Base-by-base conservation (phyloP, 2,113 vertebrate species). In the Ptychochromis oligacanthus region DNA sequence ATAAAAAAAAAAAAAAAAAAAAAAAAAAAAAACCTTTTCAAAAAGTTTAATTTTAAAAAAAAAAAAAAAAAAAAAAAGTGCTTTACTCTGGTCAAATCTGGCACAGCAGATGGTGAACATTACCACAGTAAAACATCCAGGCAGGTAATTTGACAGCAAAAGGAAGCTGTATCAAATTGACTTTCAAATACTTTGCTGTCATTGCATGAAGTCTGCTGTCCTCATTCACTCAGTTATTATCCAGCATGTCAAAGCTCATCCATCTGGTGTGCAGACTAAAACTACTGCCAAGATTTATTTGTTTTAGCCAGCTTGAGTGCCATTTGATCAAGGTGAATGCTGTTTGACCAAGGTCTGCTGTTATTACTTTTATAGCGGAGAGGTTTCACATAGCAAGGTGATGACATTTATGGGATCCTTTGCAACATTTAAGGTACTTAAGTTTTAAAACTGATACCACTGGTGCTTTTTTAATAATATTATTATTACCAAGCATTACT, bases 131-230 rank as follows among this genome's bases (percentile, higher is more conserved):
- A 83, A 85, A 85, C 81, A 22, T 6, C 20, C 79, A 13, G 80
- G 84, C 87, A 87, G 87, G 82, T 90, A 18, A 87, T 84, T 28
- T 82, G 85, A 89, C 88, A 83, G 74, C 7, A 7, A 83, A 24
- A 82, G 43, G 61, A 80, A 83, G 26, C 20, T 15, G 46, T 4
- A 31, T 79, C 60, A 75, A 83, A 88, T 83, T 90, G 89, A 92
- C 88, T 91, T 92, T 91, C 84, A 90, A 84, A 92, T 81, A 61
- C 81, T 88, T 74, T 79, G 56, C 82, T 79, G 79, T 88, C 86
- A 86, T 86, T 81, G 80, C 14, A 26, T 52, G 31, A 75, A 83
- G 82, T 81, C 60, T 40, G 1, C 58, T 7, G 75, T 84, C 88
- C 88, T 58, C 81, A 52, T 82, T 81, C 85, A 20, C 64, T 76